Evolutionary conservation across 2,888 invertebrate genomes (phyloP).

Genomic region (Rotaria macrura): DNA sequence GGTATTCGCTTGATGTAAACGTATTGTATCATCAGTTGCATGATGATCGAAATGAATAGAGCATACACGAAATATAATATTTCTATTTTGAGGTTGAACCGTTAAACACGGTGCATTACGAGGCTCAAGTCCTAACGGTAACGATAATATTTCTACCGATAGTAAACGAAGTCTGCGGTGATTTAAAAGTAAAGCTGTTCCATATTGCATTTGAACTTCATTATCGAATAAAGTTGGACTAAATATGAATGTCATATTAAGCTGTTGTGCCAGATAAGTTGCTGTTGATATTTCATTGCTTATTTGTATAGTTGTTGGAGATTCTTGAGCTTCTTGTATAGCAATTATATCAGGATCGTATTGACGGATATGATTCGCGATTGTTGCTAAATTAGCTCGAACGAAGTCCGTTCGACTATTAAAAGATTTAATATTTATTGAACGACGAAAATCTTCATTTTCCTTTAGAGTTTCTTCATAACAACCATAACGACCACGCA

Average conservation of each 20-base stretch:
- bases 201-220: slow-evolving; percentile 20
- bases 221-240: slow-evolving; percentile 7
- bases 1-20: neutral
- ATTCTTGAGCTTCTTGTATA: slow-evolving; percentile 9
- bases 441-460: neutral
- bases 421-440: neutral
- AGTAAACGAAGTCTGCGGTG: neutral
- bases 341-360: neutral
- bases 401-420: neutral
- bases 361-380: neutral
- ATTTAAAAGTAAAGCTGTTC: neutral
- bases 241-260: neutral
- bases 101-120: neutral
- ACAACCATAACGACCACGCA: slow-evolving; percentile 10
- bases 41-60: slow-evolving; percentile 15
- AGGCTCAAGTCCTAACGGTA: neutral
- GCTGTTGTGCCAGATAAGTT: neutral
- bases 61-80: neutral
- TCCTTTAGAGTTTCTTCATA: neutral
- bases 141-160: neutral
- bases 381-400: neutral
- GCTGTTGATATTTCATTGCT: neutral
- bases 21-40: neutral
- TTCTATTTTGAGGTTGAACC: neutral
- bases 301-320: neutral